Evolutionary conservation across 2,113 vertebrate genomes (phyloP).

Genomic region (Nanorana parkeri): DNA sequence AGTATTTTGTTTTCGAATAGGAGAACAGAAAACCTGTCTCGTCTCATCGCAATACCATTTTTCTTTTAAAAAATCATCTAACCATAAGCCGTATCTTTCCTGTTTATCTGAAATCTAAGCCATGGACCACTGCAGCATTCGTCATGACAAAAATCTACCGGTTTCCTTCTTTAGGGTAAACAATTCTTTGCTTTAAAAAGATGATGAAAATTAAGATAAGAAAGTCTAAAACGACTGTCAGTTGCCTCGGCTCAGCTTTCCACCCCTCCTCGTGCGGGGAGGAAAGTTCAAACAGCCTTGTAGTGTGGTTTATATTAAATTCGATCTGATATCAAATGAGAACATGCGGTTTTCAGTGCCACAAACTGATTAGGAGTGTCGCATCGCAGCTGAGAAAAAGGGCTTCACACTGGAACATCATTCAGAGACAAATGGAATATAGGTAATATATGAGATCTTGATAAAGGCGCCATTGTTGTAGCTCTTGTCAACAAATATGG

Average conservation of each 20-base stretch:
- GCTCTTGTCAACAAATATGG: no score
- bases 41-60: not conserved
- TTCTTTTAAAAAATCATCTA: not conserved
- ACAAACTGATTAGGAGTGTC: not conserved
- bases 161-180: slow-evolving; percentile 62
- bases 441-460: no score
- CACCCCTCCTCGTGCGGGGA: not conserved
- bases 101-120: slow-evolving; percentile 64
- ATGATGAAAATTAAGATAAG: slow-evolving; percentile 58
- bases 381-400: not conserved
- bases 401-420: not conserved
- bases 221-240: slow-evolving; percentile 39
- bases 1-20: not conserved
- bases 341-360: slow-evolving; percentile 27
- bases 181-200: slow-evolving; percentile 53
- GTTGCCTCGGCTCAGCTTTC: not conserved
- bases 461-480: no score
- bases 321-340: slow-evolving; percentile 36
- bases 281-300: slow-evolving; percentile 4
- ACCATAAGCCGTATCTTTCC: slow-evolving; percentile 67
- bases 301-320: not conserved
- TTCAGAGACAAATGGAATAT: no score
- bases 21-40: slow-evolving; percentile 17
- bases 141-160: slow-evolving; percentile 55
- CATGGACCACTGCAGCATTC: slow-evolving; percentile 27